phyloP scores from a whole-genome alignment of 2,888 invertebrate genomes.

The Ophion ventricosus region DNA sequence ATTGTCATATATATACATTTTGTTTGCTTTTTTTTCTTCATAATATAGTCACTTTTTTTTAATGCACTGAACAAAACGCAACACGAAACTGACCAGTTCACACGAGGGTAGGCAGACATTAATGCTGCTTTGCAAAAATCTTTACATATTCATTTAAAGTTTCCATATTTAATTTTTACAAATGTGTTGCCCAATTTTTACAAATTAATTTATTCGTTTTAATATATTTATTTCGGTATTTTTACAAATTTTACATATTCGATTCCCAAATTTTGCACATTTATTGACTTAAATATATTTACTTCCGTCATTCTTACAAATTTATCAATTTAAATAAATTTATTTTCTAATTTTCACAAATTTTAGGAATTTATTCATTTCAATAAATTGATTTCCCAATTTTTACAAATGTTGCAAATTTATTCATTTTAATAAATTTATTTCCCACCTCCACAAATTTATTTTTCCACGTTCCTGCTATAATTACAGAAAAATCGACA shows the following conservation, averaged over 20 bases:
- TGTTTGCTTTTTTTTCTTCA: background rate
- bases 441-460: no score
- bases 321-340: background rate
- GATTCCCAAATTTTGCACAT: background rate
- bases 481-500: background rate
- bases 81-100: conserved; percentile 33
- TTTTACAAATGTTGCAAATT: background rate
- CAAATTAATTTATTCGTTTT: background rate
- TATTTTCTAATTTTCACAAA: no score
- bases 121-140: conserved; percentile 2
- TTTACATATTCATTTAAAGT: background rate
- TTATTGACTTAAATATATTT: background rate
- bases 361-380: no score
- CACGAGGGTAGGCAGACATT: background rate
- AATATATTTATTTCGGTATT: background rate
- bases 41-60: background rate
- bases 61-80: background rate
- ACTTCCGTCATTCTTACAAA: background rate
- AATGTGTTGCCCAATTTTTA: background rate
- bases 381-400: background rate
- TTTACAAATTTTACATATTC: background rate
- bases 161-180: background rate
- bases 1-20: background rate
- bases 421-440: background rate
- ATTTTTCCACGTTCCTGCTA: background rate